A percentile compares a stretch with the other conserved stretches of the same genome.
Evolutionary conservation across 2,113 vertebrate species (phyloP).

Genomic region (Erythrolamprus reginae): DNA sequence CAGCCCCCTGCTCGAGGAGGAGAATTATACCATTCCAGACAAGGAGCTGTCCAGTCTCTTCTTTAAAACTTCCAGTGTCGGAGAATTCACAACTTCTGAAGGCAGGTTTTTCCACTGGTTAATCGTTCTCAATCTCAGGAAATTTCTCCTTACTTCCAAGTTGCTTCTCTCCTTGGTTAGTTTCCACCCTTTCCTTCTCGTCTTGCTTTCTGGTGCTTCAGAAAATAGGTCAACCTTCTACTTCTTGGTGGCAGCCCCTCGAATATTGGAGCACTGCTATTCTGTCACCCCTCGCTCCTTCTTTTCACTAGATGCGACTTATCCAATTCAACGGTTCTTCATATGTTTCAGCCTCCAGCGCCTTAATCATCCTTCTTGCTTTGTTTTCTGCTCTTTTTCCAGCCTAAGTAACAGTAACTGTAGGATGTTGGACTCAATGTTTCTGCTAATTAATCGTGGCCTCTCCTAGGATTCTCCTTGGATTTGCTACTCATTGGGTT

Average conservation of each 20-base stretch:
- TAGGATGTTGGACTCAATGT: too few species aligned
- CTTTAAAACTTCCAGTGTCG: not conserved
- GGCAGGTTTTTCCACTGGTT: not conserved
- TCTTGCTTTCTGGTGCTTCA: too few species aligned
- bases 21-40: not conserved
- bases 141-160: not conserved
- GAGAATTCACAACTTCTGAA: not conserved
- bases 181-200: fast-evolving
- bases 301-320: too few species aligned
- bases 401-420: too few species aligned
- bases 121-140: not conserved
- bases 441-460: not conserved
- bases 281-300: too few species aligned
- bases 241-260: not conserved
- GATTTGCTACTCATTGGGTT: not conserved
- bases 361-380: too few species aligned
- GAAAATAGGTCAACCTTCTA: too few species aligned
- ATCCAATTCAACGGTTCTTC: too few species aligned
- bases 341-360: too few species aligned
- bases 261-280: not conserved
- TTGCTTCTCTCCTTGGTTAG: not conserved
- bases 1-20: too few species aligned
- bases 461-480: not conserved
- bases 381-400: too few species aligned
- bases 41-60: not conserved